Evolutionary conservation across 2,113 vertebrate genomes (phyloP), one percentile per base, ranked within the genome.

Genomic region (Galemys pyrenaicus): DNA sequence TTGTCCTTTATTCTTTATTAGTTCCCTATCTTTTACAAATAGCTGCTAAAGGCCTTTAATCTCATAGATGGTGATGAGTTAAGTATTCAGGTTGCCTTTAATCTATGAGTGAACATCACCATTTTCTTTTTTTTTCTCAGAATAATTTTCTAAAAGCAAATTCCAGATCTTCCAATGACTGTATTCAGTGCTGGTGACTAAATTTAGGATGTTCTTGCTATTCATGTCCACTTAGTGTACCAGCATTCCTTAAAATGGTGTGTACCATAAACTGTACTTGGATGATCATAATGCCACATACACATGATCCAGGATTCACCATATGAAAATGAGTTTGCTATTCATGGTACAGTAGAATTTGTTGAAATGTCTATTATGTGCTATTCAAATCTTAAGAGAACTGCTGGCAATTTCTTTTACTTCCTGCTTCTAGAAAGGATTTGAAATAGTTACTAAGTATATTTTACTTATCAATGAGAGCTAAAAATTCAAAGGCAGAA

Each of bases 21-120:
- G 15, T 46, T 7, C 19, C 49, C 30, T 92, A 85, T 51, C n/a
- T 78, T 51, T 10, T 54, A 88, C 51, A 46, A 85, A 92, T 4
- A 82, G 32, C 9, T 78, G 16, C 49, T 86, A 84, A 83, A 79
- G 35, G 24, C 71, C 13, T 90, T 88, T 94, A 78, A 94, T 10
- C 2, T 85, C 41, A 15, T 39, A 94, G 39, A 37, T 60, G 39
- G 13, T 17, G 32, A 87, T 87, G 85, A 70, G 56, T 92, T 93
- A 94, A 91, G 95, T 71, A 87, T 67, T 86, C 26, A 83, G 49
- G 24, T 87, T 94, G 20, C 87, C 28, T 83, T 95, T 94, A n/a
- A 81, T 94, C 65, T 86, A 3, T 77, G 70, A 80, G 20, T 56
- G 28, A 95, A 91, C 10, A 86, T 65, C 86, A 24, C 35, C 16